A percentile compares a stretch with the other conserved stretches of the same genome.
phyloP scores from a whole-genome alignment of 2,797 vertebrate genomes.

The Astyanax mexicanus region DNA sequence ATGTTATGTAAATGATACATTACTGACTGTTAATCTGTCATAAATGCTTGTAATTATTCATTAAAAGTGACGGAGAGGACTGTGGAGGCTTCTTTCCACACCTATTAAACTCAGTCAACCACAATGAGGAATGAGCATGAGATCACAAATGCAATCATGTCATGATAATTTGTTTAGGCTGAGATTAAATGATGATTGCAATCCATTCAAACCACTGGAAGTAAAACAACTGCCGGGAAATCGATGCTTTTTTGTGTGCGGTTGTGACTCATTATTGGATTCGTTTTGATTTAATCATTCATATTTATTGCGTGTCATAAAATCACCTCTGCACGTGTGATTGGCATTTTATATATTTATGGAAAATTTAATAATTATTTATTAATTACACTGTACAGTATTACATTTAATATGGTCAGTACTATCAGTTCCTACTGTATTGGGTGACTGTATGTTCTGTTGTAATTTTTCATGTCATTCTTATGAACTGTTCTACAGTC shows the following conservation, averaged over 20 bases:
- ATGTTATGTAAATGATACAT: not conserved
- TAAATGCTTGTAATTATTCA: not conserved
- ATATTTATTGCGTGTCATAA: not conserved
- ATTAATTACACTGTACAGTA: too few relatives aligned
- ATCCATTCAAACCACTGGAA: conserved; percentile 25
- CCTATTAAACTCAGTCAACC: not conserved
- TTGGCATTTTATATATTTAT: not conserved
- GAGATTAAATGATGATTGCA: conserved; percentile 29
- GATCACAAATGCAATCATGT: conserved; percentile 22
- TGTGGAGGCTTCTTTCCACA: conserved; percentile 15
- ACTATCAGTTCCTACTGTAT: too few relatives aligned
- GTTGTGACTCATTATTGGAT: conserved; percentile 14
- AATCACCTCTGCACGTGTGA: not conserved
- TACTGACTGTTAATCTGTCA: not conserved
- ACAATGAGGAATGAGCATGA: conserved; percentile 18
- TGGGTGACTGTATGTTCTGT: too few relatives aligned
- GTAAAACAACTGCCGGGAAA: conserved; percentile 24
- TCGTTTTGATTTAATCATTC: conserved; percentile 1
- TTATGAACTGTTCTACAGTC: too few relatives aligned
- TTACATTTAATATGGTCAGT: too few relatives aligned
- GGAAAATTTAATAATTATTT: not conserved
- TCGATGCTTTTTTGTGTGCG: not conserved
- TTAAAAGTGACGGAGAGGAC: not conserved
- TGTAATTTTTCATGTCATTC: too few relatives aligned
- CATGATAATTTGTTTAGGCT: conserved; percentile 28